These are phyloP conservation scores for Clinocottus analis DNA, from an alignment of 2,113 vertebrate genomes.

Conservation along the genomic window DNA sequence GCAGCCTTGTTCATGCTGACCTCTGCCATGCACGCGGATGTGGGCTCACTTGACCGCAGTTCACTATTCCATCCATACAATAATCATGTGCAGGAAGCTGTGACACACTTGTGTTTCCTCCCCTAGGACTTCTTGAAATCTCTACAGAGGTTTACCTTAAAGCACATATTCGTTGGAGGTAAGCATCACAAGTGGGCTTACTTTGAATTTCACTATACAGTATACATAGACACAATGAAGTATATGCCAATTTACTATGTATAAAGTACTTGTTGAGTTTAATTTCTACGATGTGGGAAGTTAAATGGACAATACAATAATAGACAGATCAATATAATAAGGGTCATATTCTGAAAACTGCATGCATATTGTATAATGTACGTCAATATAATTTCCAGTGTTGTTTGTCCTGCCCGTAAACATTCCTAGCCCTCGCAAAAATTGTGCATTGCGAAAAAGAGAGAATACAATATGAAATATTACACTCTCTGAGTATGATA, in stretches of 20 bases:
- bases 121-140: constrained; percentile 88
- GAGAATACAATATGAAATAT: not conserved
- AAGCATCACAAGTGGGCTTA: constrained; percentile 46
- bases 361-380: not conserved
- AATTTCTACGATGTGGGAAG: no score
- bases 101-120: constrained; percentile 36
- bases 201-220: not conserved
- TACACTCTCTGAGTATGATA: not conserved
- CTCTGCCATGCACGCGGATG: no score
- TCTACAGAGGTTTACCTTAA: constrained; percentile 83
- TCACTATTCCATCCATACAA: not conserved
- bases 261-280: not conserved
- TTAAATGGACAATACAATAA: not conserved
- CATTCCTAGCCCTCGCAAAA: not conserved
- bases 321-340: not conserved
- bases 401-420: no score
- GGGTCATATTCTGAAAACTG: not conserved
- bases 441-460: not conserved
- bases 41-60: no score
- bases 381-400: no score
- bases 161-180: constrained; percentile 90
- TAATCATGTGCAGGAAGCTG: not conserved
- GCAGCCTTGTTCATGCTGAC: no score
- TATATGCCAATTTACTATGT: not conserved
- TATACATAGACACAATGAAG: not conserved